These are phyloP conservation scores for Synodontis membranacea DNA, from an alignment of 2,113 vertebrate genomes.

Conservation along the genomic window DNA sequence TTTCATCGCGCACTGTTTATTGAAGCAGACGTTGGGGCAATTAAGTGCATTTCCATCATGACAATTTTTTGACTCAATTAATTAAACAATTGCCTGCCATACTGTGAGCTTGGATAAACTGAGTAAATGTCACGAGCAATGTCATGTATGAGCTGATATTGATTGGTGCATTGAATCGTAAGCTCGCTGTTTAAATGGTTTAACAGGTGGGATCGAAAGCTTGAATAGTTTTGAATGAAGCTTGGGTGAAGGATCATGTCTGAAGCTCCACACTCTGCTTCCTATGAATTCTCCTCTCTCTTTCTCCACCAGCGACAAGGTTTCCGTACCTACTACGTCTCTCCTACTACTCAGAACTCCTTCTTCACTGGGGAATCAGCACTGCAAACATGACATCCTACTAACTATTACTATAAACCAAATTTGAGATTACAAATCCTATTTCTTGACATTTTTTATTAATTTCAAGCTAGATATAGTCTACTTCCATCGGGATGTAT, in stretches of 20 bases:
- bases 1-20: conserved; percentile 37
- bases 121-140: conserved; percentile 6
- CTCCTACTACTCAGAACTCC: not conserved
- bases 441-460: not conserved
- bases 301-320: not conserved
- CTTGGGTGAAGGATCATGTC: not conserved
- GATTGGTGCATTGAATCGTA: not conserved
- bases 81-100: not conserved
- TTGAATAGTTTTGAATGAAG: not conserved
- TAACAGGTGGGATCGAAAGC: not conserved
- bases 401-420: not conserved
- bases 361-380: not conserved
- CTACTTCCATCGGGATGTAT: not conserved
- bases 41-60: conserved; percentile 22
- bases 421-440: not conserved
- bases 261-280: not conserved
- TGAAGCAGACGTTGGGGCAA: conserved; percentile 13
- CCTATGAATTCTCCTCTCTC: not conserved
- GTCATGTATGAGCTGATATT: not conserved
- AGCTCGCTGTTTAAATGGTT: not conserved
- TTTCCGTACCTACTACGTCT: not conserved
- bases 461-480: not conserved
- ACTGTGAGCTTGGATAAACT: not conserved
- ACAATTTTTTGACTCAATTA: conserved; percentile 25
- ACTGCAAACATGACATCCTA: not conserved